Evolutionary conservation across 2,888 invertebrate genomes (phyloP), one percentile per base, ranked within the genome.

Genomic region (Dermolepida albohirtum): DNA sequence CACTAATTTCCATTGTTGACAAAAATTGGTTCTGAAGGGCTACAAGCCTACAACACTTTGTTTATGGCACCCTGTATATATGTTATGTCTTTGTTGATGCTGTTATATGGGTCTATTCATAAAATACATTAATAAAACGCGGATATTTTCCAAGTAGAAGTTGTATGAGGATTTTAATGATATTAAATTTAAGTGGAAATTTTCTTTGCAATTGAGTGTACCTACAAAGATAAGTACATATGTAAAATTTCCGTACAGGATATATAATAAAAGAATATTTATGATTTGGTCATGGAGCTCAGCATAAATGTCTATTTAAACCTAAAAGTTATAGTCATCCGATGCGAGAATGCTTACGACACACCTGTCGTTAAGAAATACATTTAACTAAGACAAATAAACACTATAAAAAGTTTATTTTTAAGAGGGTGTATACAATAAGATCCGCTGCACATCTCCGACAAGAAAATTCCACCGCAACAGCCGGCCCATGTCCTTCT

Each of bases 401-500:
- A 66, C 66, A 66, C 66, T 66, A 66, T 64, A 66, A 66, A 66
- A 66, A 59, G 66, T 66, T 66, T 66, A 66, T 66, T 66, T 66
- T 66, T 59, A 66, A 66, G 34, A 66, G 66, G 59, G 64, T 59
- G 57, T 66, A 57, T 59, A 66, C 57, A 66, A 59, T 59, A 22
- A 59, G 66, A 66, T 66, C 66, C 66, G 66, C 57, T 55, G 34
- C 59, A 16, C 34, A 34, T 34, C 34, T 34, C 6, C 34, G 10
- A 34, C 8, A 34, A 34, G 12, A 55, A 40, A 55, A 41, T 55
- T 41, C 14, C 63, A 66, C 64, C 66, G 67, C 71, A 66, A 74
- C 78, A 77, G 77, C 76, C 76, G 77, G 75, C 70, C 74, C 70
- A 70, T 74, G 77, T 78, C 76, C 73, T 71, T 73, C 70, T 70